These are phyloP conservation scores for Monomorium pharaonis DNA, from an alignment of 1,140 invertebrate genomes.

Conservation along the genomic window DNA sequence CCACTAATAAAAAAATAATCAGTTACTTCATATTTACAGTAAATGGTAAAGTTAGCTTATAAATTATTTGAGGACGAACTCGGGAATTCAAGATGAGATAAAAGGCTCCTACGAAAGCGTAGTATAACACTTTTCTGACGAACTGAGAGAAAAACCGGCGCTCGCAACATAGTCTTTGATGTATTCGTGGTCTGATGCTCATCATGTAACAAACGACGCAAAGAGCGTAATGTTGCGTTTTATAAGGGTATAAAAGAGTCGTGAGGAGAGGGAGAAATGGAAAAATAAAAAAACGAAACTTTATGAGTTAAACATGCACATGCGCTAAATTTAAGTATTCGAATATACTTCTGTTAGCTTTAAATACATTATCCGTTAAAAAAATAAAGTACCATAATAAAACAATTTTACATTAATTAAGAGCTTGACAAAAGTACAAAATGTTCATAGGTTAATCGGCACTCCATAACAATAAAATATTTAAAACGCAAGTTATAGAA, in stretches of 20 bases:
- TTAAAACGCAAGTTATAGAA: background rate
- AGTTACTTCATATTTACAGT: background rate
- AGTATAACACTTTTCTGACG: background rate
- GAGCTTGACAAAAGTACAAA: background rate
- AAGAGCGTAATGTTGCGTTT: constrained; percentile 22
- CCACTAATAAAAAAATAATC: background rate
- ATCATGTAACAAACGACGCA: constrained; percentile 19
- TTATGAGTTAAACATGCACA: background rate
- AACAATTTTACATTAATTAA: constrained; percentile 12
- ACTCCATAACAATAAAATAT: background rate
- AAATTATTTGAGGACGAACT: constrained; percentile 9
- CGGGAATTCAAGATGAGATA: constrained; percentile 1
- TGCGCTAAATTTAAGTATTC: background rate
- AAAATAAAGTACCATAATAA: background rate
- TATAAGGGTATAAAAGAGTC: constrained; percentile 14
- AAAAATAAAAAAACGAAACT: constrained; percentile 4
- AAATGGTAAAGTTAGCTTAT: background rate
- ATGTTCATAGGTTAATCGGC: background rate
- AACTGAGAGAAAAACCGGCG: background rate
- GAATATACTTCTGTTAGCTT: background rate
- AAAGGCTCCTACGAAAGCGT: background rate
- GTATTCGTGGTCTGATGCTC: background rate
- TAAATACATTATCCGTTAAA: background rate
- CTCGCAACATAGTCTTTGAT: constrained; percentile 8
- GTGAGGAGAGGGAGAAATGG: background rate